Conservation (phyloP, 2,888 invertebrate genomes). For the Mythimna ferrago region DNA sequence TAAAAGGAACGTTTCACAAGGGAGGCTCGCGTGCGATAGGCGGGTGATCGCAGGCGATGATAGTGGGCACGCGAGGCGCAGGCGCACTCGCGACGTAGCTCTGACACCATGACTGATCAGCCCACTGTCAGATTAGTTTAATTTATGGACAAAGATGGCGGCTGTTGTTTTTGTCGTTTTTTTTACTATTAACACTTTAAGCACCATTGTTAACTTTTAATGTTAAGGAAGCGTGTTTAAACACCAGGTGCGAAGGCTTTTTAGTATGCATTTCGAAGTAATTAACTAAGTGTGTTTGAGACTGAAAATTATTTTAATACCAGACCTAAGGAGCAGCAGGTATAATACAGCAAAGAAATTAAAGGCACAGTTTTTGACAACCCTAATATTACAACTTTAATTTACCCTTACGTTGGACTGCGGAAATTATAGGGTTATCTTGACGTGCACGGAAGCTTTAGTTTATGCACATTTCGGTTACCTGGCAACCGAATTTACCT, state of each 20-base stretch:
- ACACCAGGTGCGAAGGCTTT: conserved; percentile 1
- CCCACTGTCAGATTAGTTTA: conserved; percentile 60
- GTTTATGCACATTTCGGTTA: conserved; percentile 26
- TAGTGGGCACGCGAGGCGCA: conserved; percentile 74
- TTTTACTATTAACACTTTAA: conserved; percentile 17
- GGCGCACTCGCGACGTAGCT: conserved; percentile 58
- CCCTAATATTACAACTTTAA: conserved; percentile 44
- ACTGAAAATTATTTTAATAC: conserved; percentile 27
- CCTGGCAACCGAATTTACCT: conserved; percentile 11
- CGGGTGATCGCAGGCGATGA: conserved; percentile 63
- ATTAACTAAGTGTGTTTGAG: conserved; percentile 3
- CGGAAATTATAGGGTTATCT: conserved; percentile 37
- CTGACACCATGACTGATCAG: conserved; percentile 63
- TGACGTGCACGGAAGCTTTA: conserved; percentile 16
- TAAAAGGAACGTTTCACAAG: conserved; percentile 54
- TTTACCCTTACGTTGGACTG: conserved; percentile 13
- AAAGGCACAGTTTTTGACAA: conserved; percentile 16
- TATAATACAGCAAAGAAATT: conserved; percentile 2
- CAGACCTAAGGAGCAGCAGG: conserved; percentile 4
- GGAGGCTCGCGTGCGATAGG: conserved; percentile 71
- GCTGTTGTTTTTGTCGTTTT: conserved; percentile 35
- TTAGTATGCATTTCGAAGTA: conserved; percentile 8
- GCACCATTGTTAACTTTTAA: conserved; percentile 12
- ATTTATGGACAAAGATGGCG: conserved; percentile 55
- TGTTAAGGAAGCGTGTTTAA: neutral